These are phyloP conservation scores for Esox niger DNA, from an alignment of 2,113 vertebrate genomes.

Conservation along the genomic window DNA sequence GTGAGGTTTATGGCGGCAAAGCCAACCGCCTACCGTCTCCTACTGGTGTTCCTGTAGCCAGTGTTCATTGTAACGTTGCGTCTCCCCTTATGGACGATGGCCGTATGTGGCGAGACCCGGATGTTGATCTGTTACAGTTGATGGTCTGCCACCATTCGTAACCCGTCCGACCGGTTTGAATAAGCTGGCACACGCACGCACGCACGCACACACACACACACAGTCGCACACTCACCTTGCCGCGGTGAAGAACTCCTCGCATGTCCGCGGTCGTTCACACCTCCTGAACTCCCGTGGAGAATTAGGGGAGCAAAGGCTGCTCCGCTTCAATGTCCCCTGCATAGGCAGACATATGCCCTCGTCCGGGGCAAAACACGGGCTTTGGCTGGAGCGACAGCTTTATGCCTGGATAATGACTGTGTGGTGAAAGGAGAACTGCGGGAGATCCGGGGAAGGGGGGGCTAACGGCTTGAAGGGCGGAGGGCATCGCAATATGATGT, in stretches of 20 bases:
- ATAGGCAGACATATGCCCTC: background rate
- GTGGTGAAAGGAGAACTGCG: background rate
- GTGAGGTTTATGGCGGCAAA: too few species aligned
- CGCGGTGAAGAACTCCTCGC: too few species aligned
- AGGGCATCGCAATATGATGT: constrained; percentile 36
- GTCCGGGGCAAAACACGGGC: background rate
- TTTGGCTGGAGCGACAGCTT: background rate
- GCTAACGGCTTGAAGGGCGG: background rate
- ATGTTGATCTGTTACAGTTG: background rate
- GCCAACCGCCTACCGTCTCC: too few species aligned
- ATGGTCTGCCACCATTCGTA: background rate
- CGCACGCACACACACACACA: constrained; percentile 4
- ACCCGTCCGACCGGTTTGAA: background rate
- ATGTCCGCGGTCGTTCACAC: too few species aligned
- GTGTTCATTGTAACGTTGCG: too few species aligned
- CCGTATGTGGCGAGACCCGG: too few species aligned
- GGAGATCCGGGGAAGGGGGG: background rate
- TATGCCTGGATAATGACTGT: background rate
- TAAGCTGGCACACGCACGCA: background rate
- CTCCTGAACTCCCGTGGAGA: too few species aligned
- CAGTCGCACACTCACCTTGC: constrained; percentile 5
- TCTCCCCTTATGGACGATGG: too few species aligned
- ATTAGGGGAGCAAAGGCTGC: background rate
- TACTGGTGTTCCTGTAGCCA: too few species aligned
- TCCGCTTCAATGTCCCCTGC: background rate